Percentiles rank a stretch among this genome's conserved stretches.
These are phyloP conservation scores for Netelia inedita DNA, from an alignment of 2,888 invertebrate species.

Conservation along the genomic window DNA sequence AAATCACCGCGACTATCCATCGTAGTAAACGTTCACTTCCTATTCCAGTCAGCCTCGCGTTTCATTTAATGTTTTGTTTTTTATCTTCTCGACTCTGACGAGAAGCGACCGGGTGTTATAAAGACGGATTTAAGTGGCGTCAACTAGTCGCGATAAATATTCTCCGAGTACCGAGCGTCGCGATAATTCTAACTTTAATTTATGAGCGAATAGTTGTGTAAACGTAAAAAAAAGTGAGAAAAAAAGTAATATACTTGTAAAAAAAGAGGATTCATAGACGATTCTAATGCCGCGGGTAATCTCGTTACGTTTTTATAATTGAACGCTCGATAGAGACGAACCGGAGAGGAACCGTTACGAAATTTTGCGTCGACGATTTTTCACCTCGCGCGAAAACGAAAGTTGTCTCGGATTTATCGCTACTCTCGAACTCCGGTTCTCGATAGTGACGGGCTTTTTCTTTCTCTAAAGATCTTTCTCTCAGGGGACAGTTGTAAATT, in stretches of 20 bases:
- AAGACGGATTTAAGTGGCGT: background rate
- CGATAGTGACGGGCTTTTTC: no score
- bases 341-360: slow-evolving; percentile 1
- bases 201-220: background rate
- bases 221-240: no score
- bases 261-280: background rate
- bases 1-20: background rate
- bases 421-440: background rate
- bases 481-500: background rate
- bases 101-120: background rate
- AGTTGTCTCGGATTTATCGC: slow-evolving; percentile 49
- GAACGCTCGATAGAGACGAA: background rate
- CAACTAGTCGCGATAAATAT: background rate
- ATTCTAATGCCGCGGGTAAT: background rate
- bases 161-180: background rate
- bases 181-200: background rate
- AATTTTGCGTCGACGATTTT: slow-evolving; percentile 6
- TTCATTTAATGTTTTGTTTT: background rate
- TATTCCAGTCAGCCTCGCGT: background rate
- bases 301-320: background rate
- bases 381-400: slow-evolving; percentile 45
- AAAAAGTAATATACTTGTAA: no score
- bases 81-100: background rate
- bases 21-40: background rate
- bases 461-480: background rate